Evolutionary conservation across 1,140 invertebrate genomes (phyloP), one percentile per base, ranked within the genome.

Genomic region (Bombus consobrinus): DNA sequence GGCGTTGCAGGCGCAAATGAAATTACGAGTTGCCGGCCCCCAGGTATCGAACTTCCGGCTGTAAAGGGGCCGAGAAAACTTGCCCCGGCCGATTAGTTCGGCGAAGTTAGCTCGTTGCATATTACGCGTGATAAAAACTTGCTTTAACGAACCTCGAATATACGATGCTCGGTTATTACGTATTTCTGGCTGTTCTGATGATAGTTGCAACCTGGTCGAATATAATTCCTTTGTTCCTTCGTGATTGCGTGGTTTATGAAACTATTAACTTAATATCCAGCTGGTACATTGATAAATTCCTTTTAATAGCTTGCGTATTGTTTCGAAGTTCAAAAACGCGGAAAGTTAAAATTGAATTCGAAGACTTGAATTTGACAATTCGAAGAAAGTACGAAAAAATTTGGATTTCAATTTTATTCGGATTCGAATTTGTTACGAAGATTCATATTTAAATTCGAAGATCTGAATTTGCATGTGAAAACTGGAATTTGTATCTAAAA

Each of bases 1-100:
- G 57, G 12, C 39, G 41, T 37, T 22, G n/a, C 37, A 18, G 13
- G 47, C 18, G 39, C n/a, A 47, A 82, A 82, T 47, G 57, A 37
- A 82, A 82, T 82, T 82, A 82, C 32, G 41, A 75, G 71, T 25
- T 43, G 3, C 39, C 22, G 32, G 57, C 39, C 41, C 15, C 2
- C n/a, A 5, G 80, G 53, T 62, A 62, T 82, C 39, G 69, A 82
- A 74, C 37, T 72, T 74, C 32, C 37, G 41, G 12, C 12, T 8
- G 22, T 28, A 28, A 82, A 82, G 53, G 69, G 13, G 68, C 6
- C 53, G 47, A 59, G 79, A 72, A 72, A 81, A 79, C 77, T 72
- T 41, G 22, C 25, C 13, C 32, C 8, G 25, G 34, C 28, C 80
- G 68, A 57, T 72, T 32, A 73, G 34, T 41, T 32, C 15, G 18